phyloP scores from a whole-genome alignment of 2,888 invertebrate genomes.

The Alloscopus bannaensis region DNA sequence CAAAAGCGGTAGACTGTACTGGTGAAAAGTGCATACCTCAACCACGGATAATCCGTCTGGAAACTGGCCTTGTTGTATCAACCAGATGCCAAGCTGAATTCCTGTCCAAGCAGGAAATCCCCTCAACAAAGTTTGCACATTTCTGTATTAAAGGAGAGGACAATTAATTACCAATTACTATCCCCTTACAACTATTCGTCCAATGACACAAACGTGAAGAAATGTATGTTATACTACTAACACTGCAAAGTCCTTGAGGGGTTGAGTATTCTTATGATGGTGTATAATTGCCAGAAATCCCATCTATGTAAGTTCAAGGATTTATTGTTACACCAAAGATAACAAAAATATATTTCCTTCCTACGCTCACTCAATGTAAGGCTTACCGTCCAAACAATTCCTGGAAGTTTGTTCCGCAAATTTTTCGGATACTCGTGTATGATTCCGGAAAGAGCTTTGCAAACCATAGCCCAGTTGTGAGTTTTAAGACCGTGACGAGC shows the following conservation, averaged over 20 bases:
- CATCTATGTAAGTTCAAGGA: slow-evolving; percentile 44
- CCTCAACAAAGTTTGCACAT: slow-evolving; percentile 24
- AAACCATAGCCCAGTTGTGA: slow-evolving; percentile 61
- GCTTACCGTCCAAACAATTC: slow-evolving; percentile 22
- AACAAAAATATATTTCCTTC: background rate
- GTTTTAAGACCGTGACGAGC: slow-evolving; percentile 46
- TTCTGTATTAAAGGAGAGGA: background rate
- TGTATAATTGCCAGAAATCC: slow-evolving; percentile 58
- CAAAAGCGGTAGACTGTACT: too few relatives aligned
- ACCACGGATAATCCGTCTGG: slow-evolving; percentile 26
- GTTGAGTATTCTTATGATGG: slow-evolving; percentile 45
- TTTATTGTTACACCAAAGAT: background rate
- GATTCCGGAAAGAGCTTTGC: background rate
- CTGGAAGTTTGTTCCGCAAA: too few relatives aligned
- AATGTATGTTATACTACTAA: too few relatives aligned
- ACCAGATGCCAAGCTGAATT: slow-evolving; percentile 62
- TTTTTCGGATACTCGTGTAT: background rate
- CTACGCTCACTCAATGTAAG: too few relatives aligned
- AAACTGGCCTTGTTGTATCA: slow-evolving; percentile 66
- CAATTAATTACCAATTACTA: too few relatives aligned
- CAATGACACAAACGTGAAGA: too few relatives aligned
- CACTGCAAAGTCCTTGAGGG: too few relatives aligned
- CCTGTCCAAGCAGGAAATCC: slow-evolving; percentile 48
- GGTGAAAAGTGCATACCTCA: background rate
- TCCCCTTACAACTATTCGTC: too few relatives aligned